phyloP scores from a whole-genome alignment of 2,888 invertebrate species.

The Protodeltote pygarga region DNA sequence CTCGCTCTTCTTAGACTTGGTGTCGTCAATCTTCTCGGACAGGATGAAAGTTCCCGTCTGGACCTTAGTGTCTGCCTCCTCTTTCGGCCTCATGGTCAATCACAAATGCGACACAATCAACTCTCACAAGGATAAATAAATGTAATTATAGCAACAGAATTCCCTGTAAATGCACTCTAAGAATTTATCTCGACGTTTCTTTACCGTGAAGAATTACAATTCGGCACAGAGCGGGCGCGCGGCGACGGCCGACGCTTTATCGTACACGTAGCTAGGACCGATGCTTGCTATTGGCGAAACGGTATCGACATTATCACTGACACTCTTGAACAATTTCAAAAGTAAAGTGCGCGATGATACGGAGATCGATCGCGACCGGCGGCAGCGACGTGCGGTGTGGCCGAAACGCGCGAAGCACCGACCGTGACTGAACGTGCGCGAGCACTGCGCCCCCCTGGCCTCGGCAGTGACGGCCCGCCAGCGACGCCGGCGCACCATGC shows the following conservation, averaged over 20 bases:
- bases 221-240: constrained; percentile 64
- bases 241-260: constrained; percentile 60
- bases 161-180: constrained; percentile 69
- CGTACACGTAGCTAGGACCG: constrained; percentile 61
- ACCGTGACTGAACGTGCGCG: constrained; percentile 62
- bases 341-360: constrained; percentile 64
- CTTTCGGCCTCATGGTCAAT: constrained; percentile 79
- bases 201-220: constrained; percentile 66
- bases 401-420: constrained; percentile 62
- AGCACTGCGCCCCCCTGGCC: constrained; percentile 61
- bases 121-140: constrained; percentile 68
- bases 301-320: constrained; percentile 76
- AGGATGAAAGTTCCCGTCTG: constrained; percentile 86
- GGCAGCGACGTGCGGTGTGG: constrained; percentile 44
- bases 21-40: constrained; percentile 86
- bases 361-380: constrained; percentile 45
- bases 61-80: constrained; percentile 73
- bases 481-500: constrained; percentile 48
- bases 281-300: constrained; percentile 73
- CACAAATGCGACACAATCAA: constrained; percentile 47
- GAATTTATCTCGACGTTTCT: constrained; percentile 64
- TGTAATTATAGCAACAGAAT: constrained; percentile 65
- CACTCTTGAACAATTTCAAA: constrained; percentile 71
- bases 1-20: constrained; percentile 79
- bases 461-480: constrained; percentile 47